Percentiles rank a stretch among this genome's conserved stretches.
Evolutionary conservation across 1,140 invertebrate species (phyloP).

Genomic region (Luehdorfia chinensis): DNA sequence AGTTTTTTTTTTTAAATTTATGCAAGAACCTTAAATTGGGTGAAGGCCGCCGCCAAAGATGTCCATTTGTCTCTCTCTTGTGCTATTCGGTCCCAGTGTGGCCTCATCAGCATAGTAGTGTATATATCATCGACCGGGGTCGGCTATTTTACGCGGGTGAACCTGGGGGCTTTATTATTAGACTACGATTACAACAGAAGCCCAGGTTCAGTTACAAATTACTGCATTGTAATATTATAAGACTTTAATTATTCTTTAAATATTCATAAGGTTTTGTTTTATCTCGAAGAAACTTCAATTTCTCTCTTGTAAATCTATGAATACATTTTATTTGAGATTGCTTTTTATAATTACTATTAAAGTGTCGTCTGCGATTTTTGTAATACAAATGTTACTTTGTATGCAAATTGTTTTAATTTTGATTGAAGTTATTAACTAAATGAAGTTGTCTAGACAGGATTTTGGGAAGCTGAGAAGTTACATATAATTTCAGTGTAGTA

Average conservation of each 20-base stretch:
- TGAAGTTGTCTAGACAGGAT: background rate
- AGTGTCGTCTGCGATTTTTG: background rate
- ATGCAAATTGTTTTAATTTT: background rate
- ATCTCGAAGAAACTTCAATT: conserved; percentile 14
- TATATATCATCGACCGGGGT: too few relatives aligned
- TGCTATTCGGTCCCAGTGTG: background rate
- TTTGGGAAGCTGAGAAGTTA: background rate
- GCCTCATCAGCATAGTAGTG: too few relatives aligned
- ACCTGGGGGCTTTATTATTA: too few relatives aligned
- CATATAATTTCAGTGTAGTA: background rate
- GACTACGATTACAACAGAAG: too few relatives aligned
- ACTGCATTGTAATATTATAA: background rate
- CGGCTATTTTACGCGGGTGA: too few relatives aligned
- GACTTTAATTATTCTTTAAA: conserved; percentile 3
- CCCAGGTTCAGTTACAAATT: too few relatives aligned
- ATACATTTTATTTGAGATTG: conserved; percentile 9
- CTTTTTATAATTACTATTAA: conserved; percentile 6
- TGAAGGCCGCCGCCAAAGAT: too few relatives aligned
- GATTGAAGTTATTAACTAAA: background rate
- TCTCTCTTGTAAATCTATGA: conserved; percentile 1
- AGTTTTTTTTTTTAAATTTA: too few relatives aligned
- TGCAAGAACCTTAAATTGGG: too few relatives aligned
- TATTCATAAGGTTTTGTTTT: conserved; percentile 13
- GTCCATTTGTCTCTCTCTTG: too few relatives aligned
- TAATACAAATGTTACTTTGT: background rate